Percentiles rank a stretch among this genome's conserved stretches.
These are phyloP conservation scores for Harlomillsia oculata DNA, from an alignment of 1,140 invertebrate genomes.

Conservation along the genomic window DNA sequence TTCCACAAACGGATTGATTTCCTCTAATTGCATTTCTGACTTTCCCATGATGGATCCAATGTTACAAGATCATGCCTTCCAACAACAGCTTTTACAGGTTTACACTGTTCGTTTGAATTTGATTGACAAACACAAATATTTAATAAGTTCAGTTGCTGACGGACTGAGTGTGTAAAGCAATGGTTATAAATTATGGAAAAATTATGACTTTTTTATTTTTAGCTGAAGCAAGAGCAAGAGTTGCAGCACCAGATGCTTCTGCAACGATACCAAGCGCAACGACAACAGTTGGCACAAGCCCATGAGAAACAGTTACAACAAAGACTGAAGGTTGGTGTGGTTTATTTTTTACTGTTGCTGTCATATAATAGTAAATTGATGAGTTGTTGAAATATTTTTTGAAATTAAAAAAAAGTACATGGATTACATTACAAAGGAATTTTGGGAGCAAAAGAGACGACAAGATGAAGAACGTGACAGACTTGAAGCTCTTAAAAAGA, in stretches of 20 bases:
- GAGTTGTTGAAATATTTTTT: no score
- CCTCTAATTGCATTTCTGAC: slow-evolving; percentile 15
- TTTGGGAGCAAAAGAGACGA: slow-evolving; percentile 70
- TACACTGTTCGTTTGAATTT: neutral
- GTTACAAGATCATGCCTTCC: slow-evolving; percentile 34
- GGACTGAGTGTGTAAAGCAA: neutral
- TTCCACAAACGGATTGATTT: slow-evolving; percentile 28
- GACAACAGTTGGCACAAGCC: slow-evolving; percentile 73
- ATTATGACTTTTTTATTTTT: slow-evolving; percentile 41
- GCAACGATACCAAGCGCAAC: slow-evolving; percentile 77
- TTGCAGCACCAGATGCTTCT: slow-evolving; percentile 77
- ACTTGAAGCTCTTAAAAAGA: slow-evolving; percentile 73
- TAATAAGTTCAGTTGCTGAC: neutral
- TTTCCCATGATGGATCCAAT: slow-evolving; percentile 35
- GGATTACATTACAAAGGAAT: slow-evolving; percentile 47
- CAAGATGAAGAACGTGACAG: slow-evolving; percentile 56
- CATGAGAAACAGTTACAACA: slow-evolving; percentile 81
- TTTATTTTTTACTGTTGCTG: slow-evolving; percentile 14
- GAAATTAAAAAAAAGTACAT: neutral
- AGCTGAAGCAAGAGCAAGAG: slow-evolving; percentile 83
- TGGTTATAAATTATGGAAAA: neutral
- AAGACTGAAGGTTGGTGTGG: slow-evolving; percentile 63
- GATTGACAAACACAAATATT: neutral
- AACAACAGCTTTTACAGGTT: slow-evolving; percentile 35
- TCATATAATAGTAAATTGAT: no score